Conservation (phyloP, 2,888 invertebrate species). For the Tanypteryx hageni region DNA sequence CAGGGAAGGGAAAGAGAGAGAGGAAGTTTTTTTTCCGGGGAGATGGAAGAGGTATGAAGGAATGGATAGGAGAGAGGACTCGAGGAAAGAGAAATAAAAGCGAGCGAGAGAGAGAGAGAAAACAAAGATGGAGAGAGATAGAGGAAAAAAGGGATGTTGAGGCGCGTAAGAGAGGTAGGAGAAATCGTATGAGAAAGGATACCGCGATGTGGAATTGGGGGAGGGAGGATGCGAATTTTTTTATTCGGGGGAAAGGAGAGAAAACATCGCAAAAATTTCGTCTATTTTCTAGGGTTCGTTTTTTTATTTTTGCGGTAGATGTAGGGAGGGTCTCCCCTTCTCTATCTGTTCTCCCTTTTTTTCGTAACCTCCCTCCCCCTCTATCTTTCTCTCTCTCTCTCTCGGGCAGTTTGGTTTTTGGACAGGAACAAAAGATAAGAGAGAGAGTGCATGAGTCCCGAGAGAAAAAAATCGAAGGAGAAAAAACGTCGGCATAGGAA, state of each 20-base stretch:
- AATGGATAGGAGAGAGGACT: background rate
- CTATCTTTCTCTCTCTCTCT: too few species aligned
- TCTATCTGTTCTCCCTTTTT: too few species aligned
- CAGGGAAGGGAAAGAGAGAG: slow-evolving; percentile 19
- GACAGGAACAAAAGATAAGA: too few species aligned
- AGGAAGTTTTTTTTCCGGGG: background rate
- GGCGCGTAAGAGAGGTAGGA: background rate
- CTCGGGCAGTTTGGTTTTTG: too few species aligned
- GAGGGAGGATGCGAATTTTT: background rate
- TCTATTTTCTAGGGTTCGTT: background rate
- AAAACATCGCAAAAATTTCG: background rate
- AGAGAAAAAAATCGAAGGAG: too few species aligned
- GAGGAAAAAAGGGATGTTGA: background rate
- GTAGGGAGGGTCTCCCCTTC: background rate
- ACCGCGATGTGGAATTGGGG: background rate
- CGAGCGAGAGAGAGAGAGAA: background rate
- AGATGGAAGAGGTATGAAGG: background rate
- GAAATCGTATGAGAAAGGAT: too few species aligned
- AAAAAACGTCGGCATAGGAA: background rate
- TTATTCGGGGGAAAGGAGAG: background rate
- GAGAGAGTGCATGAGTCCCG: too few species aligned
- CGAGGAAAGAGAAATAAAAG: background rate
- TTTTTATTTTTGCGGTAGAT: background rate
- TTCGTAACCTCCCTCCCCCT: too few species aligned
- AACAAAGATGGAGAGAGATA: background rate